Percentiles rank a stretch among this genome's conserved stretches.
Conservation (phyloP, 1,140 invertebrate species). For the Aphelinus atriplicis region DNA sequence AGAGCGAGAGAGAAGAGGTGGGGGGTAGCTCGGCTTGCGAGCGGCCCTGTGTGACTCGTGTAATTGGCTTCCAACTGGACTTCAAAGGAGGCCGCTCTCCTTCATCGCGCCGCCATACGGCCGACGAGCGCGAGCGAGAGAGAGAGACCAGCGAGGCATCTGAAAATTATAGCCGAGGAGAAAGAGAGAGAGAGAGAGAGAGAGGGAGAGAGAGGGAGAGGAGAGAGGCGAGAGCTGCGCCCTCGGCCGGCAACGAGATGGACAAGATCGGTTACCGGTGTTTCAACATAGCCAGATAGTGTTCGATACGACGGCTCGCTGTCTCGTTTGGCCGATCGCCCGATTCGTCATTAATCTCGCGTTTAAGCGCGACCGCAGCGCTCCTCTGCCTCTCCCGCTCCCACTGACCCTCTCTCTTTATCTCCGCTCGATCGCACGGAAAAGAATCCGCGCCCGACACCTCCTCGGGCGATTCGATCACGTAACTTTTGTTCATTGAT, state of each 20-base stretch:
- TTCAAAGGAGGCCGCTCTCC: conserved; percentile 66
- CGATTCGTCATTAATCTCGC: conserved; percentile 55
- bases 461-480: neutral
- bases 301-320: conserved; percentile 55
- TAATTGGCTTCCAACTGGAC: conserved; percentile 69
- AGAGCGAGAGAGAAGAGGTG: conserved; percentile 40
- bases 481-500: neutral
- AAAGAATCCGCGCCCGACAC: conserved; percentile 4
- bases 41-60: conserved; percentile 67
- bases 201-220: neutral
- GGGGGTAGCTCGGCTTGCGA: conserved; percentile 41
- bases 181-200: conserved; percentile 31
- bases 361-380: conserved; percentile 47
- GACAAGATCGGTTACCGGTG: conserved; percentile 61
- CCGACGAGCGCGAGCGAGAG: conserved; percentile 48
- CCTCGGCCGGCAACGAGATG: conserved; percentile 53
- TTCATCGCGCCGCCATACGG: conserved; percentile 65
- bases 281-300: conserved; percentile 58
- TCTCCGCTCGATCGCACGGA: conserved; percentile 3
- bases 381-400: conserved; percentile 2
- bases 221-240: conserved; percentile 22
- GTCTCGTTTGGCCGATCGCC: conserved; percentile 58
- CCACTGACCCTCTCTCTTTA: neutral
- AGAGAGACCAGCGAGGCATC: conserved; percentile 46
- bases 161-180: conserved; percentile 50